These are phyloP conservation scores for Epinephelus lanceolatus DNA, from an alignment of 2,113 vertebrate genomes.

Conservation along the genomic window DNA sequence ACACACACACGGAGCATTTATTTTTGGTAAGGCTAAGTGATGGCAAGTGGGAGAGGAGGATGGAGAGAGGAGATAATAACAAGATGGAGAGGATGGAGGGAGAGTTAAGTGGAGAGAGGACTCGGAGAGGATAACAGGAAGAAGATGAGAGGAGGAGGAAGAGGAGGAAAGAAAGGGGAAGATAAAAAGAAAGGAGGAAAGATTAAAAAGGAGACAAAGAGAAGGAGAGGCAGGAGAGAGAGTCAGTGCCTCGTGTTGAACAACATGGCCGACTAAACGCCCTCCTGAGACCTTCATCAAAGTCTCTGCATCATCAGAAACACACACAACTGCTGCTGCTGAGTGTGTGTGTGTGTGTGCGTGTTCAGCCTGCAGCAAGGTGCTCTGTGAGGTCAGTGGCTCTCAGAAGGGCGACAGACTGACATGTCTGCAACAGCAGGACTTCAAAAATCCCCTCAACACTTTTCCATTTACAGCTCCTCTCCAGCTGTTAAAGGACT, in stretches of 20 bases:
- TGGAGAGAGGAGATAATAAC: conserved; percentile 27
- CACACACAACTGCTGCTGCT: background rate
- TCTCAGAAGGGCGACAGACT: conserved; percentile 24
- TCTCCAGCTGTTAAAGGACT: conserved; percentile 15
- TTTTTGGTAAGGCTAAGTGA: conserved; percentile 34
- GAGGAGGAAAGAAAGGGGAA: background rate
- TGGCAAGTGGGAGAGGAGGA: background rate
- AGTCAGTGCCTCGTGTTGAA: conserved; percentile 54
- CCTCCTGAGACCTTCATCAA: conserved; percentile 70
- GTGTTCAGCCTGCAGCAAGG: conserved; percentile 48
- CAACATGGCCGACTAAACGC: conserved; percentile 66
- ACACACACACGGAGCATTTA: background rate
- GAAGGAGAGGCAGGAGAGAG: conserved; percentile 1
- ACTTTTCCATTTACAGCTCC: background rate
- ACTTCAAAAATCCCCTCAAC: conserved; percentile 34
- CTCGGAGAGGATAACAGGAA: background rate
- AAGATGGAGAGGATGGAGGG: background rate
- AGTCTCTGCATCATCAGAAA: conserved; percentile 44
- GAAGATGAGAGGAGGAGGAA: background rate
- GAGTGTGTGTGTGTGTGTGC: conserved; percentile 1
- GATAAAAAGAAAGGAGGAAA: background rate
- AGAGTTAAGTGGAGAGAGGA: background rate
- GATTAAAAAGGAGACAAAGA: background rate
- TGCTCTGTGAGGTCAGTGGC: conserved; percentile 31
- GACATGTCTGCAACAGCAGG: conserved; percentile 37